A percentile compares a stretch with the other conserved stretches of the same genome.
Evolutionary conservation across 2,113 vertebrate genomes (phyloP).

Genomic region (Diadophis punctatus): DNA sequence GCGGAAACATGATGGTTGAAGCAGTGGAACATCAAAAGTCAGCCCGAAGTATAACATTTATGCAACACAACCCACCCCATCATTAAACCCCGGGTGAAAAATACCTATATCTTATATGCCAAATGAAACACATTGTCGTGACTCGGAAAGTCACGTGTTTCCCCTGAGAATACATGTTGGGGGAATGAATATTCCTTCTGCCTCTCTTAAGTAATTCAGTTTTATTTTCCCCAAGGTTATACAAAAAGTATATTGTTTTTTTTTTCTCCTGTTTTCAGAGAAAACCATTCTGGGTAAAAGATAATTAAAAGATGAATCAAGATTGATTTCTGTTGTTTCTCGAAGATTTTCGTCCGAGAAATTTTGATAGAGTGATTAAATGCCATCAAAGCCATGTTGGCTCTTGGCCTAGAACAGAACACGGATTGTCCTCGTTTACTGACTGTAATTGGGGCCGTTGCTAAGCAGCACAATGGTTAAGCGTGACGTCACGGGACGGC

Average conservation of each 20-base stretch:
- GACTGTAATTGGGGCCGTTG: background rate
- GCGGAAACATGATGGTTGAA: background rate
- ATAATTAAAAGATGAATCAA: background rate
- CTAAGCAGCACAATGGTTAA: background rate
- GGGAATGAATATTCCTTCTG: background rate
- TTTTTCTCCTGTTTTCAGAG: background rate
- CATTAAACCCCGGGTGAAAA: background rate
- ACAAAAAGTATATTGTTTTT: background rate
- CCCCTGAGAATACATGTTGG: background rate
- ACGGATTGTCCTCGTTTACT: background rate
- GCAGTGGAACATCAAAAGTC: background rate
- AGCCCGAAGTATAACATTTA: background rate
- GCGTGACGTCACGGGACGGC: background rate
- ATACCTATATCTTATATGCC: background rate
- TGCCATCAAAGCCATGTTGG: background rate
- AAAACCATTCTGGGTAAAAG: background rate
- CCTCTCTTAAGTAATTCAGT: background rate
- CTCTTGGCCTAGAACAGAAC: background rate
- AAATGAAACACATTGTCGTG: background rate
- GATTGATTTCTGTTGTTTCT: background rate
- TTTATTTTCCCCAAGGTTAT: background rate
- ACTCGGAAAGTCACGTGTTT: background rate
- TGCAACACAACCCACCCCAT: background rate
- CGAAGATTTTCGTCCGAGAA: background rate
- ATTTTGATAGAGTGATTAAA: background rate